phyloP scores from a whole-genome alignment of 2,888 invertebrate genomes.

The Carterocephalus palaemon region DNA sequence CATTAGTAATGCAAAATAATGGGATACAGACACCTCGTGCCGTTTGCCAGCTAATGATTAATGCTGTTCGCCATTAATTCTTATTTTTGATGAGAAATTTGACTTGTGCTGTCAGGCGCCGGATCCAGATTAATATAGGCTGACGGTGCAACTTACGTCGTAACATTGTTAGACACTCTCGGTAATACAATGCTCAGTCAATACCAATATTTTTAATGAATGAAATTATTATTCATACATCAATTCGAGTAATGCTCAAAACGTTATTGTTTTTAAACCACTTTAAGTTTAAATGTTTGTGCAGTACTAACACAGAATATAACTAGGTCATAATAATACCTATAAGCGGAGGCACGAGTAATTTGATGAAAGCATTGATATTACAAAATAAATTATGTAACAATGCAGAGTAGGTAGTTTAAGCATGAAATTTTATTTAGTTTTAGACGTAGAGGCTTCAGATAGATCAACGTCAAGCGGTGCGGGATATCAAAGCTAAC shows the following conservation, averaged over 20 bases:
- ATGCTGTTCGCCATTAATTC: slow-evolving; percentile 77
- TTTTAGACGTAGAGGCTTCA: too few species aligned
- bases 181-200: slow-evolving; percentile 29
- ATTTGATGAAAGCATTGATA: too few species aligned
- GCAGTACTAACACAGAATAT: too few species aligned
- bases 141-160: slow-evolving; percentile 74
- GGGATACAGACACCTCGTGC: slow-evolving; percentile 78
- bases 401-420: too few species aligned
- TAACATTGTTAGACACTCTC: slow-evolving; percentile 49
- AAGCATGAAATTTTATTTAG: too few species aligned
- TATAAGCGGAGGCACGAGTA: too few species aligned
- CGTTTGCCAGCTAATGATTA: slow-evolving; percentile 77
- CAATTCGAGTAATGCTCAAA: too few species aligned
- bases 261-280: too few species aligned
- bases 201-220: slow-evolving; percentile 26
- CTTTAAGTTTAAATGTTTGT: too few species aligned
- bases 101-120: slow-evolving; percentile 75
- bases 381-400: too few species aligned
- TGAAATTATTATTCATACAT: background rate
- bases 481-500: slow-evolving; percentile 52
- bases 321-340: too few species aligned
- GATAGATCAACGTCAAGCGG: slow-evolving; percentile 32
- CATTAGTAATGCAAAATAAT: slow-evolving; percentile 80
- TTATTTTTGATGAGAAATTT: slow-evolving; percentile 79
- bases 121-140: slow-evolving; percentile 76